Evolutionary conservation across 35 echinoderm and acorn worm genomes (phyloP).

Genomic region (Apostichopus japonicus): DNA sequence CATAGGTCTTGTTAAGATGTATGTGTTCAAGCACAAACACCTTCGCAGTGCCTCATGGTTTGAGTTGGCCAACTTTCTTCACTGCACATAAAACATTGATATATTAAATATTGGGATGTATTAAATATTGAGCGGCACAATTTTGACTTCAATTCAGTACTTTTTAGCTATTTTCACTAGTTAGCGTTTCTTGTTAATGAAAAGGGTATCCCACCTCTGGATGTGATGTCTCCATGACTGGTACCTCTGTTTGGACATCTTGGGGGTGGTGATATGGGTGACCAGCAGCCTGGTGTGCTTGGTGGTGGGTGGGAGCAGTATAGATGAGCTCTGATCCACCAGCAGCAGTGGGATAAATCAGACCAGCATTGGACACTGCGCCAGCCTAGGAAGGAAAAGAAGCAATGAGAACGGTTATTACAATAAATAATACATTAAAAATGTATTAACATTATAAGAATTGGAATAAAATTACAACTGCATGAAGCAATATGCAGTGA

Average conservation of each 20-base stretch:
- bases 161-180: too few species aligned
- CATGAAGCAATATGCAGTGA: not conserved
- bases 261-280: constrained; percentile 28
- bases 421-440: not conserved
- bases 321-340: constrained; percentile 45
- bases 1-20: too few species aligned
- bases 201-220: constrained; percentile 31
- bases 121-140: too few species aligned
- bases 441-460: too few species aligned
- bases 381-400: constrained; percentile 19
- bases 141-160: too few species aligned
- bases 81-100: too few species aligned
- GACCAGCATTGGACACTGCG: constrained; percentile 1
- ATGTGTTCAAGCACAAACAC: too few species aligned
- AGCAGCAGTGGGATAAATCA: constrained; percentile 25
- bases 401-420: not conserved
- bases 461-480: too few species aligned
- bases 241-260: constrained; percentile 36
- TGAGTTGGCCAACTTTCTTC: too few species aligned
- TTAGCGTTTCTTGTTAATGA: not conserved
- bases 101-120: too few species aligned
- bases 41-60: too few species aligned
- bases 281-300: constrained; percentile 1
- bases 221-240: constrained; percentile 47
- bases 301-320: constrained; percentile 13